Conservation (phyloP, 2,113 vertebrate species). For the Atherinomorus stipes region DNA sequence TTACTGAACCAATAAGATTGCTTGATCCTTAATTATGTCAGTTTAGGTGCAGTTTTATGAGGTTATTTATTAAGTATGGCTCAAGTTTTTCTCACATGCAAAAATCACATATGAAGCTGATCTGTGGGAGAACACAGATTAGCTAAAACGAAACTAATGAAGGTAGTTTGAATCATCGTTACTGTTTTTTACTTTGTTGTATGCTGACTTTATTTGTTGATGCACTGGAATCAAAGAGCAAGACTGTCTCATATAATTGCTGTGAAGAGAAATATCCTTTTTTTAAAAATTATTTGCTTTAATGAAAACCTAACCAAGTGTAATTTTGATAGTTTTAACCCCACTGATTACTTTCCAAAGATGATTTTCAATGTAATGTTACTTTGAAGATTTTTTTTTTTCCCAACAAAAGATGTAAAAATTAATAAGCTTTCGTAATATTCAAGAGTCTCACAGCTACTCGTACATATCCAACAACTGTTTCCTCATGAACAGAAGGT, state of each 20-base stretch:
- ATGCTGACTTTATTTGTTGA: conserved; percentile 21
- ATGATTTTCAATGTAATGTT: neutral
- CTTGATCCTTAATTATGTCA: conserved; percentile 7
- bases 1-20: neutral
- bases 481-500: neutral
- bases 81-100: conserved; percentile 13
- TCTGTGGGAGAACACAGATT: conserved; percentile 14
- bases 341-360: conserved; percentile 28
- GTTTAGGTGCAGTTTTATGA: conserved; percentile 6
- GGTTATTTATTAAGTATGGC: conserved; percentile 43
- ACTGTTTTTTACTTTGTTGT: neutral
- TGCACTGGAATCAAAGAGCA: conserved; percentile 62
- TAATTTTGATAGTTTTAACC: neutral
- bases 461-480: conserved; percentile 8
- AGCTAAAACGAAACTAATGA: conserved; percentile 11
- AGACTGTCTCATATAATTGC: conserved; percentile 10
- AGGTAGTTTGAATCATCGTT: neutral
- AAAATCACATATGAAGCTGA: conserved; percentile 35
- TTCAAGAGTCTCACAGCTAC: neutral
- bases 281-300: conserved; percentile 25
- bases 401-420: too few species aligned
- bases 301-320: neutral
- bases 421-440: too few species aligned
- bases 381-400: too few species aligned
- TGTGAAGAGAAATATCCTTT: conserved; percentile 23